These are phyloP conservation scores for Aleadryas rufinucha DNA, from an alignment of 2,113 vertebrate species.

Conservation along the genomic window DNA sequence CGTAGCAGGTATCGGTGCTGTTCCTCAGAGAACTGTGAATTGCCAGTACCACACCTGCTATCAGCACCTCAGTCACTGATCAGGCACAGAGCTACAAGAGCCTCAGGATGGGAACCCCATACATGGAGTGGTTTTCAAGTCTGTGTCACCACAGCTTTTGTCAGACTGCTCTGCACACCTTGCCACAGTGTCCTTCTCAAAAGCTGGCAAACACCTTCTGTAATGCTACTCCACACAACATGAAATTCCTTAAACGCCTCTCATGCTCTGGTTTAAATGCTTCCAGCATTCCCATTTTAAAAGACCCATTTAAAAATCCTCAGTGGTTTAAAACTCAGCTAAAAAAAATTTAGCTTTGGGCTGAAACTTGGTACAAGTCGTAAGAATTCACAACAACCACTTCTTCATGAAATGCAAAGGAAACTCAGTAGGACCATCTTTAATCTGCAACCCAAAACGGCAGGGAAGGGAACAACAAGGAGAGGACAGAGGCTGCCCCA, in stretches of 20 bases:
- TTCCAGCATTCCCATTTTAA: background rate
- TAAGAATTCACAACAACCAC: background rate
- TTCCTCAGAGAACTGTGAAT: background rate
- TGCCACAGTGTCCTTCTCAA: background rate
- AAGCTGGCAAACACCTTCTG: background rate
- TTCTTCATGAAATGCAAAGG: background rate
- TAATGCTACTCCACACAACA: background rate
- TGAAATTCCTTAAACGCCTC: background rate
- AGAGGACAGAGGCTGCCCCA: background rate
- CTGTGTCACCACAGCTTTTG: background rate
- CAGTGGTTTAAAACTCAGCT: background rate
- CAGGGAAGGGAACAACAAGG: background rate
- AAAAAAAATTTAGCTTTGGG: background rate
- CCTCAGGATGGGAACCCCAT: background rate
- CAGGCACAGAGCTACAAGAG: background rate
- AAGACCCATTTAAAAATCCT: background rate
- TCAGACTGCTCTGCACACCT: background rate
- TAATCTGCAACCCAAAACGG: background rate
- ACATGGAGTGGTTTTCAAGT: accelerated
- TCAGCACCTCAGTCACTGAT: background rate
- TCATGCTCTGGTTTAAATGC: background rate
- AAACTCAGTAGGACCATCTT: background rate
- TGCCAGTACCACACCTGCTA: background rate
- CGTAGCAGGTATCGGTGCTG: accelerated
- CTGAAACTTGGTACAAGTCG: background rate